A percentile compares a stretch with the other conserved stretches of the same genome.
phyloP scores from a whole-genome alignment of 1,140 invertebrate species.

The Cydia amplana region DNA sequence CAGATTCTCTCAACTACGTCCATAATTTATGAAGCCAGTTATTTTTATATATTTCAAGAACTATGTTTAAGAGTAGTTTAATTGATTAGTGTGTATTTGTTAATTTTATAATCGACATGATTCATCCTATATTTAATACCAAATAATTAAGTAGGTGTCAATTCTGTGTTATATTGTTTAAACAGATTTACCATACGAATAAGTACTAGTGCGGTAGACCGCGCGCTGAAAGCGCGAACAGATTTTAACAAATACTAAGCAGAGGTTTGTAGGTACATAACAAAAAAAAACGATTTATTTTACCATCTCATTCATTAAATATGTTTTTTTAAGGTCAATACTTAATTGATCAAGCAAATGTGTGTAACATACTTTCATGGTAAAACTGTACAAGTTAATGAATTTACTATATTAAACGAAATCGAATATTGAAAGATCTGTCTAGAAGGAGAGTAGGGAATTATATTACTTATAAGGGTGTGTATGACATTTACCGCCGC shows the following conservation, averaged over 20 bases:
- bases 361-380: slow-evolving; percentile 1
- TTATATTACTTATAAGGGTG: slow-evolving; percentile 18
- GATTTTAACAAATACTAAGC: neutral
- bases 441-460: slow-evolving; percentile 5
- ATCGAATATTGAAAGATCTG: slow-evolving; percentile 32
- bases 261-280: neutral
- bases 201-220: neutral
- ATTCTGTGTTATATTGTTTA: slow-evolving; percentile 11
- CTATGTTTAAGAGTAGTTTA: slow-evolving; percentile 30
- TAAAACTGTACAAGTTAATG: slow-evolving; percentile 21
- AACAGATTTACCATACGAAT: slow-evolving; percentile 2
- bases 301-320: neutral
- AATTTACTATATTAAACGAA: slow-evolving; percentile 13
- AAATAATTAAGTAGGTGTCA: slow-evolving; percentile 20
- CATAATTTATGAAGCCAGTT: slow-evolving; percentile 17
- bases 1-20: slow-evolving; percentile 1
- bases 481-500: slow-evolving; percentile 19
- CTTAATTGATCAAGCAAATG: neutral
- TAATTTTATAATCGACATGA: slow-evolving; percentile 31
- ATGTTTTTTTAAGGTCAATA: neutral
- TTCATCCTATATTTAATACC: slow-evolving; percentile 21
- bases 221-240: neutral
- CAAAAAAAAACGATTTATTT: neutral
- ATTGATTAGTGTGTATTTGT: slow-evolving; percentile 23
- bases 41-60: slow-evolving; percentile 21